These are phyloP conservation scores for Mycogona germanica DNA, from an alignment of 2,888 invertebrate species.

Conservation along the genomic window DNA sequence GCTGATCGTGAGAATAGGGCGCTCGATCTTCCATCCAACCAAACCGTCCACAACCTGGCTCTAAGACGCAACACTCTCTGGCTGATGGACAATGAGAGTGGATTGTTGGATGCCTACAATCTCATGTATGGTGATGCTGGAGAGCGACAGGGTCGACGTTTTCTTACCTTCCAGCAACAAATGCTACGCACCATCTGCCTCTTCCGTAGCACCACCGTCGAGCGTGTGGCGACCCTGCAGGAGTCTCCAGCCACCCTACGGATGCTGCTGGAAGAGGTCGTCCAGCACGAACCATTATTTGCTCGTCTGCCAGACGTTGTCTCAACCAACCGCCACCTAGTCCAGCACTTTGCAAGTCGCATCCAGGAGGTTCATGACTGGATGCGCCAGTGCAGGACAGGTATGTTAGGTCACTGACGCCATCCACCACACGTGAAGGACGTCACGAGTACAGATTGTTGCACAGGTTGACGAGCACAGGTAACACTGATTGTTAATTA, in stretches of 20 bases:
- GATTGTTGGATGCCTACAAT: slow-evolving; percentile 34
- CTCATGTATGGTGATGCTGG: slow-evolving; percentile 27
- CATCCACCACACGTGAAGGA: no score
- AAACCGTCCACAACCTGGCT: slow-evolving; percentile 34
- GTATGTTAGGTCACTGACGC: no score
- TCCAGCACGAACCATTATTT: slow-evolving; percentile 26
- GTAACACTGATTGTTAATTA: no score
- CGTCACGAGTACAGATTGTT: no score
- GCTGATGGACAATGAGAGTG: slow-evolving; percentile 37
- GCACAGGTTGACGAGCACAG: no score
- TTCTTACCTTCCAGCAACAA: slow-evolving; percentile 29
- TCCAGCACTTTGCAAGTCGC: slow-evolving; percentile 24
- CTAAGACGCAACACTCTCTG: slow-evolving; percentile 30
- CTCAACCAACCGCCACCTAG: slow-evolving; percentile 22
- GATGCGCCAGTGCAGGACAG: slow-evolving; percentile 24
- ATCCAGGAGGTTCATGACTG: slow-evolving; percentile 26
- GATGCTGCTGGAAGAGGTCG: slow-evolving; percentile 23
- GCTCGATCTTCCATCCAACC: slow-evolving; percentile 30
- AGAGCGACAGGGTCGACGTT: slow-evolving; percentile 23
- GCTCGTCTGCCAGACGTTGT: slow-evolving; percentile 20
- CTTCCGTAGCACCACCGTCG: slow-evolving; percentile 29
- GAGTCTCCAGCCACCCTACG: slow-evolving; percentile 20
- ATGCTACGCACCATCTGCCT: slow-evolving; percentile 32
- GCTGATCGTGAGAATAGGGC: slow-evolving; percentile 32
- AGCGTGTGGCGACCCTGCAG: slow-evolving; percentile 21